phyloP scores from a whole-genome alignment of 1,140 invertebrate species.

The Aplysia californica region DNA sequence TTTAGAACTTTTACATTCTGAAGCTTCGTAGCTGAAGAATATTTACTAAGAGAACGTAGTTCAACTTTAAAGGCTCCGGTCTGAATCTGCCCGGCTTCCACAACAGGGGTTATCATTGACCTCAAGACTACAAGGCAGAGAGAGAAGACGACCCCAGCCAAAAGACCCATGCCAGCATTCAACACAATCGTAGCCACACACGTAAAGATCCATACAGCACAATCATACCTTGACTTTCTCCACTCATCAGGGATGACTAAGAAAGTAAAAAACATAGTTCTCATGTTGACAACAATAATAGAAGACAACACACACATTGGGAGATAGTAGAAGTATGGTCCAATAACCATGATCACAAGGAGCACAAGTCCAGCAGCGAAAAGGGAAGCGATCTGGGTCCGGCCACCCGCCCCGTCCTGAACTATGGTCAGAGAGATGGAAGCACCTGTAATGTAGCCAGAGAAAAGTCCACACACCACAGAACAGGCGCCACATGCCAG shows the following conservation, averaged over 20 bases:
- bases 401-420: conserved; percentile 47
- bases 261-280: conserved; percentile 68
- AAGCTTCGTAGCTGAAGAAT: neutral
- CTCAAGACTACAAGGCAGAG: conserved; percentile 75
- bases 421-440: conserved; percentile 51
- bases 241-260: conserved; percentile 55
- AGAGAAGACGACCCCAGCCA: conserved; percentile 77
- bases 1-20: conserved; percentile 19
- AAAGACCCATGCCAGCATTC: conserved; percentile 85
- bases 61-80: neutral
- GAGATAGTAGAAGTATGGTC: conserved; percentile 48
- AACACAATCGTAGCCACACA: conserved; percentile 82
- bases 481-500: conserved; percentile 42
- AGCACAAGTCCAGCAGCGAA: conserved; percentile 46
- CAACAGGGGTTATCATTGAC: conserved; percentile 34
- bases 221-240: conserved; percentile 66
- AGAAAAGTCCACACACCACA: conserved; percentile 41
- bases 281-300: conserved; percentile 70
- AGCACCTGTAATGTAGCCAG: conserved; percentile 48
- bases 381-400: conserved; percentile 48
- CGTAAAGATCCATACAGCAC: conserved; percentile 82
- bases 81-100: conserved; percentile 22
- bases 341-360: conserved; percentile 48
- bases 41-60: conserved; percentile 18
- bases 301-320: conserved; percentile 62